Evolutionary conservation across 2,113 vertebrate genomes (phyloP), one percentile per base, ranked within the genome.

Genomic region (Nesogale talazaci): DNA sequence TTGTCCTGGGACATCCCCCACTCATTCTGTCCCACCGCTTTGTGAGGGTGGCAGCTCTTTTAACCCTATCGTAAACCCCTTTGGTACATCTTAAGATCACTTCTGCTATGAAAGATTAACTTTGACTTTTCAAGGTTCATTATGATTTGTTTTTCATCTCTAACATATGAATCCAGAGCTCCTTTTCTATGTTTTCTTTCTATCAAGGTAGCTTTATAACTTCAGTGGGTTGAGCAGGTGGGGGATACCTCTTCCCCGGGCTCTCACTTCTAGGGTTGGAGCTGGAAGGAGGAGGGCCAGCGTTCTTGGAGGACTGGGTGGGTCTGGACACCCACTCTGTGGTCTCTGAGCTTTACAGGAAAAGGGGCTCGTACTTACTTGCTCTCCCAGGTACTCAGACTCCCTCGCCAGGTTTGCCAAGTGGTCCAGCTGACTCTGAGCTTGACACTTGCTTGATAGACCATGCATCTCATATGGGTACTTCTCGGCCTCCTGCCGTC

Each of bases 121-220:
- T 89, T 72, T 31, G 52, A 76, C 42, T 90, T 86, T 86, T 57
- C 16, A 90, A 72, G 10, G 36, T 42, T 78, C 52, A 34, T 69
- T 86, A 69, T 63, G 72, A 52, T 42, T 83, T 86, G 31, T 82
- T 89, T 76, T 81, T 83, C 29, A 86, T 40, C 29, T 86, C 56
- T 72, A 52, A 56, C 19, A 27, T 46, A 34, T 42, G 9, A 72
- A 14, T 76, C 70, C 29, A 42, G 27, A 78, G 61, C 31, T 78
- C 56, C 89, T n/a, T 38, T 5, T 7, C 31, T 57, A 25, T 19
- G 34, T 15, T 56, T 12, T 61, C 25, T 69, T 19, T 11, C 9
- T 57, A 27, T 19, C 9, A 79, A 63, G 25, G 27, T 72, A n/a
- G 20, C 15, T 36, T 78, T 57, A 57, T 72, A n/a, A 15, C 15